phyloP scores from a whole-genome alignment of 2,113 vertebrate genomes.

The Theristicus caerulescens region DNA sequence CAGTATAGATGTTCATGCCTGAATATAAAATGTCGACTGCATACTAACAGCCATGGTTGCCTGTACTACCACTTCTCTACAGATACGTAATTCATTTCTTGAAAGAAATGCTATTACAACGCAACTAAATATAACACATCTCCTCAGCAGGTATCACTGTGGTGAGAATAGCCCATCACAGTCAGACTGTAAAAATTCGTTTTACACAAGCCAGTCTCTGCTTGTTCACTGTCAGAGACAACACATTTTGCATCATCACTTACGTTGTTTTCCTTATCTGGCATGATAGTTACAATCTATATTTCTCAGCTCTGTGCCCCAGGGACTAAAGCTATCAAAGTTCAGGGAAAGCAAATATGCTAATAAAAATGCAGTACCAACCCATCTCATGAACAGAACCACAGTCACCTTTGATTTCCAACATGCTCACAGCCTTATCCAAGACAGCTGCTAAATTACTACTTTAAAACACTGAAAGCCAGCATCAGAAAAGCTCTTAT shows the following conservation, averaged over 20 bases:
- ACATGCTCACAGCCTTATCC: not conserved
- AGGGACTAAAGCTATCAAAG: conserved; percentile 22
- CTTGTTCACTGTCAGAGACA: conserved; percentile 40
- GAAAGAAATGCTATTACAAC: not conserved
- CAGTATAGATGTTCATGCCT: not conserved
- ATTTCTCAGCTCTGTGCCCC: conserved; percentile 2
- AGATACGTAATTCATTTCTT: not conserved
- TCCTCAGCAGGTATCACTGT: conserved; percentile 3
- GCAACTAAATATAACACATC: conserved; percentile 3
- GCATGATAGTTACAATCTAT: conserved; percentile 1
- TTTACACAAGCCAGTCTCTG: conserved; percentile 3
- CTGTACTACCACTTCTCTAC: not conserved
- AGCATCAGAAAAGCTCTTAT: not conserved
- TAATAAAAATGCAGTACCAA: conserved; percentile 22
- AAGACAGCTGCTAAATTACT: conserved; percentile 39
- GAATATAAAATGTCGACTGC: not conserved
- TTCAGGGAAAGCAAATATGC: not conserved
- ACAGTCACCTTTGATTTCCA: conserved; percentile 25
- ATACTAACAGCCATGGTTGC: not conserved
- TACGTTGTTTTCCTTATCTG: conserved; percentile 31
- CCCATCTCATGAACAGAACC: conserved; percentile 3
- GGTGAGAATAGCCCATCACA: not conserved
- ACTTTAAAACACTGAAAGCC: not conserved
- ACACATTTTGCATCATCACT: conserved; percentile 48
- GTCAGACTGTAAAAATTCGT: not conserved